Evolutionary conservation across 2,888 invertebrate species (phyloP).

Genomic region (Caenorhabditis sp.): DNA sequence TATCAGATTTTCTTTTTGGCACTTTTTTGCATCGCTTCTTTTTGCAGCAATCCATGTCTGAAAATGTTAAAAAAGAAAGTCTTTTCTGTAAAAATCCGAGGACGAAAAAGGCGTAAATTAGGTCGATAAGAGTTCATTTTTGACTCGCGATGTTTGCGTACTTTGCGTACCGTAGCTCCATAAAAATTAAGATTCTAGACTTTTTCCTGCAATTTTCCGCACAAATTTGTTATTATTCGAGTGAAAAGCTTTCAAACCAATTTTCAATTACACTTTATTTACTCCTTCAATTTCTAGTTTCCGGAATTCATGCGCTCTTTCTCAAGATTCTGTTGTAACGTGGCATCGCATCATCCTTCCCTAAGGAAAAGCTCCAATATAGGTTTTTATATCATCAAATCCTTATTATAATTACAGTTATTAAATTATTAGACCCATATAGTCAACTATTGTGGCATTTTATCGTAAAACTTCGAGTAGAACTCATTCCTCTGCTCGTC

Average conservation of each 20-base stretch:
- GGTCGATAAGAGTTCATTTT: background rate
- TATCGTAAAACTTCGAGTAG: slow-evolving; percentile 63
- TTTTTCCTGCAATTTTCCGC: slow-evolving; percentile 3
- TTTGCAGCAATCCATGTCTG: slow-evolving; percentile 23
- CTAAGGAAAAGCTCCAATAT: too few species aligned
- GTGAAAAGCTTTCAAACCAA: too few species aligned
- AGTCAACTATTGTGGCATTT: slow-evolving; percentile 35
- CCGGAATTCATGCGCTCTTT: background rate
- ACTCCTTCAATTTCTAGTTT: background rate
- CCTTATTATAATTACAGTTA: slow-evolving; percentile 21
- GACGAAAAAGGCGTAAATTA: slow-evolving; percentile 25
- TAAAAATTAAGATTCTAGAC: background rate
- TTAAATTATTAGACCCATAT: background rate
- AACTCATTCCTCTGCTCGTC: slow-evolving; percentile 55
- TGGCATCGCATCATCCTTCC: too few species aligned
- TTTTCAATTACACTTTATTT: background rate
- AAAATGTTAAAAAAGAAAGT: background rate
- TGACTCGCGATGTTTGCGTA: slow-evolving; percentile 30
- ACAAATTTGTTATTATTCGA: background rate
- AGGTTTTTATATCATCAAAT: background rate
- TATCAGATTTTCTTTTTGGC: slow-evolving; percentile 18
- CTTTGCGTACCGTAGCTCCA: slow-evolving; percentile 20
- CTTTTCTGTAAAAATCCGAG: background rate
- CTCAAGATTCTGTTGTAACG: too few species aligned
- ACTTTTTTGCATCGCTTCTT: slow-evolving; percentile 37